A percentile compares a stretch with the other conserved stretches of the same genome.
Evolutionary conservation across 2,113 vertebrate genomes (phyloP).

Genomic region (Oryzias melastigma): DNA sequence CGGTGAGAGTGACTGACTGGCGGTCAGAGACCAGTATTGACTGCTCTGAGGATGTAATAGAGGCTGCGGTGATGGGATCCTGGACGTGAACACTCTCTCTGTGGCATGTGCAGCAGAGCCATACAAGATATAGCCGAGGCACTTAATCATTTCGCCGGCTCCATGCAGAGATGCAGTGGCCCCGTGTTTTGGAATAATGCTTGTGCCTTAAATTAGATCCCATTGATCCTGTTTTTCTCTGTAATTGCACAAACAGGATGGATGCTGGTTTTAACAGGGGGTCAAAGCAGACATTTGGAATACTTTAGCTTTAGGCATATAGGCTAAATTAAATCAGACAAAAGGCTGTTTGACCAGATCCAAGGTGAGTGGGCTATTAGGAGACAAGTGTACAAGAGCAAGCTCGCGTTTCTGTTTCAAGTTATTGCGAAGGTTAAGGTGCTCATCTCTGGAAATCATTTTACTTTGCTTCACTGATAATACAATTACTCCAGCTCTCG

Average conservation of each 20-base stretch:
- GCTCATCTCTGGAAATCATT: background rate
- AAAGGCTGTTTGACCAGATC: conserved; percentile 35
- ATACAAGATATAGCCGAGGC: conserved; percentile 55
- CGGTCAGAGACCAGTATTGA: conserved; percentile 69
- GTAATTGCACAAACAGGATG: conserved; percentile 61
- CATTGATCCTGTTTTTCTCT: conserved; percentile 65
- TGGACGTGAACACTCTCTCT: conserved; percentile 64
- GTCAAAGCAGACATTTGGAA: conserved; percentile 57
- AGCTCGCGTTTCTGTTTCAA: conserved; percentile 11
- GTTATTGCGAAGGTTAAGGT: background rate
- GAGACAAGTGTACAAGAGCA: background rate
- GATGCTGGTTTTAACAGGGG: conserved; percentile 56
- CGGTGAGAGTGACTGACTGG: conserved; percentile 69
- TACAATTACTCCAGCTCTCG: conserved; percentile 4
- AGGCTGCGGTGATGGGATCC: conserved; percentile 69
- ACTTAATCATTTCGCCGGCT: conserved; percentile 66
- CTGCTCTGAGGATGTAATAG: conserved; percentile 73
- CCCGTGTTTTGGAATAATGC: conserved; percentile 68
- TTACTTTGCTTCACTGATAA: background rate
- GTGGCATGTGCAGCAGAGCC: conserved; percentile 63
- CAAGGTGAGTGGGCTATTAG: conserved; percentile 37
- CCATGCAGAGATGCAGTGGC: conserved; percentile 48
- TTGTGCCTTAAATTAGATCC: conserved; percentile 66
- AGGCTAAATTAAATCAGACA: conserved; percentile 52
- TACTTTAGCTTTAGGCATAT: conserved; percentile 42